These are phyloP conservation scores for Nothura maculosa DNA, from an alignment of 2,797 vertebrate species.

Conservation along the genomic window DNA sequence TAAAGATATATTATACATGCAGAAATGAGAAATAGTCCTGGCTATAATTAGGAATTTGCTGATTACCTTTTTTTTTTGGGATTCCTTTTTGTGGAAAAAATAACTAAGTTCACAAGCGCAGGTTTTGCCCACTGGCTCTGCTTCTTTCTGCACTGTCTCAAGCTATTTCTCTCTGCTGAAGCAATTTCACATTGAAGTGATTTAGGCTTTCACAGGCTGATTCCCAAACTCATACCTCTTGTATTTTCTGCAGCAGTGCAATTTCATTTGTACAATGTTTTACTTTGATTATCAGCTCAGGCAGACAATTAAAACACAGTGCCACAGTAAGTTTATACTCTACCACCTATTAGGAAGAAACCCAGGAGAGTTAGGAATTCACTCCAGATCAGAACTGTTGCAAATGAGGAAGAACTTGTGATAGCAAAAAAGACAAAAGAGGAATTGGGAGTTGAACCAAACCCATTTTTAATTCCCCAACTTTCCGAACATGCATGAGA, in stretches of 20 bases:
- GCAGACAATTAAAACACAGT: constrained; percentile 53
- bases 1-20: neutral
- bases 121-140: neutral
- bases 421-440: neutral
- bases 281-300: neutral
- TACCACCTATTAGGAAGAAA: neutral
- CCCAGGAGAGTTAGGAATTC: neutral
- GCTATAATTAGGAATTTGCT: neutral
- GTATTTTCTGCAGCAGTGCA: neutral
- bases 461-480: rapidly evolving
- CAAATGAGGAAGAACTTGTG: neutral
- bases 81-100: neutral
- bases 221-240: neutral
- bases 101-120: neutral
- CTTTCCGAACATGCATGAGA: neutral
- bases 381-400: neutral
- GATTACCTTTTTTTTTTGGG: neutral
- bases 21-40: neutral
- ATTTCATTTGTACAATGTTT: constrained; percentile 1
- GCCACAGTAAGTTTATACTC: constrained; percentile 15
- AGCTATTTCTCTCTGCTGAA: neutral
- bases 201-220: neutral
- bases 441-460: neutral
- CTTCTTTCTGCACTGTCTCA: neutral
- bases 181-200: constrained; percentile 8